Conservation (phyloP, 1,140 invertebrate genomes). For the Papilio machaon region DNA sequence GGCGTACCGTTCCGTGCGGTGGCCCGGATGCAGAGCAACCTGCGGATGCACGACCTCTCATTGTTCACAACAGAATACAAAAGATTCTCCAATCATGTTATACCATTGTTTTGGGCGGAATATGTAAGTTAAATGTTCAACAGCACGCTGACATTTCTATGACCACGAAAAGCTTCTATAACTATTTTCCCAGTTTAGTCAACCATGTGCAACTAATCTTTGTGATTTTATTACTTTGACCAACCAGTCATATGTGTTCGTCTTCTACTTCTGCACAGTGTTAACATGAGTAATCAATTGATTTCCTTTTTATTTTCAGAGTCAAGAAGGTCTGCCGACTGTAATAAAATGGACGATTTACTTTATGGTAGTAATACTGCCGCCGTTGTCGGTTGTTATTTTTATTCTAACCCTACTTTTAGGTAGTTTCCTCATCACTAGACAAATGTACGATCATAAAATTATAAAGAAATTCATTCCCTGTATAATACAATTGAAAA, state of each 20-base stretch:
- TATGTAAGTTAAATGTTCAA: slow-evolving; percentile 81
- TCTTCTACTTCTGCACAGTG: too few species aligned
- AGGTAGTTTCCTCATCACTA: slow-evolving; percentile 61
- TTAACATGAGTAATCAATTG: not conserved
- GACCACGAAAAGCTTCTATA: too few species aligned
- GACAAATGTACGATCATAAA: slow-evolving; percentile 57
- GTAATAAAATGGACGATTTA: slow-evolving; percentile 79
- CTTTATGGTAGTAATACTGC: slow-evolving; percentile 78
- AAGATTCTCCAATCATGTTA: slow-evolving; percentile 80
- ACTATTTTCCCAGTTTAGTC: too few species aligned
- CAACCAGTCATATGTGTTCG: too few species aligned
- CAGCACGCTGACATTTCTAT: too few species aligned
- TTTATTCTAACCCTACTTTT: slow-evolving; percentile 56
- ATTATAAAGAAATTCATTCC: slow-evolving; percentile 53
- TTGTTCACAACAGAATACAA: slow-evolving; percentile 70
- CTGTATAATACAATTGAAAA: slow-evolving; percentile 56
- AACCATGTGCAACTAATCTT: too few species aligned
- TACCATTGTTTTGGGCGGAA: slow-evolving; percentile 85
- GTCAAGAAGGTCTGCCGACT: slow-evolving; percentile 83
- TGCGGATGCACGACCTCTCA: slow-evolving; percentile 78
- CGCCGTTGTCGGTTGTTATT: slow-evolving; percentile 65
- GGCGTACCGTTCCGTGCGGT: slow-evolving; percentile 82
- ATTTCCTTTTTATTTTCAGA: slow-evolving; percentile 71
- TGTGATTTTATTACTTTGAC: too few species aligned
- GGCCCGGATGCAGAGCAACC: slow-evolving; percentile 84